These are phyloP conservation scores for Actinia tenebrosa DNA, from an alignment of 64 coral and sea anemone genomes.

Conservation along the genomic window DNA sequence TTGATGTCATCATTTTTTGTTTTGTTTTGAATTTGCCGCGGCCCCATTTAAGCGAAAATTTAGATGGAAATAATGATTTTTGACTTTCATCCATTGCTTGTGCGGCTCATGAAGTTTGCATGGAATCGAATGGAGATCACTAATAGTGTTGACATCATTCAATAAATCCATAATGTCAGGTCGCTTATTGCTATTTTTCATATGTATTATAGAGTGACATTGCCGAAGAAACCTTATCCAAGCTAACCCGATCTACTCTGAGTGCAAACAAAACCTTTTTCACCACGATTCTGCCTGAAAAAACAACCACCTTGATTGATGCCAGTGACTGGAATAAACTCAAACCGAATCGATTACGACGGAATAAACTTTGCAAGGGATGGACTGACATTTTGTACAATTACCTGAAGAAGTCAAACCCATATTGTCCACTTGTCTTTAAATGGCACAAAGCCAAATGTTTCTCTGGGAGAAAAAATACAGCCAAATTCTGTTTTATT, in stretches of 20 bases:
- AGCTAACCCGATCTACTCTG: background rate
- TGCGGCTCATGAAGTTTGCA: no score
- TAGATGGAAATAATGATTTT: no score
- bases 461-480: background rate
- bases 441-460: constrained; percentile 5
- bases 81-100: no score
- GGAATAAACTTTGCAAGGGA: background rate
- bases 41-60: no score
- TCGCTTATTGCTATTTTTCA: no score
- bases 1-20: no score
- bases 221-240: background rate
- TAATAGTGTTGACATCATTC: no score
- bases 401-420: background rate
- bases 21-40: no score
- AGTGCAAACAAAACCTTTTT: background rate
- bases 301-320: background rate
- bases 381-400: constrained; percentile 12
- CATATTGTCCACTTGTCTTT: constrained; percentile 11
- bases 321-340: background rate
- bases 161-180: no score
- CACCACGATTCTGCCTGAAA: background rate
- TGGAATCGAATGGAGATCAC: no score
- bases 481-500: background rate
- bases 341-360: background rate
- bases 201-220: no score